phyloP scores from a whole-genome alignment of 2,113 vertebrate species.

The Mixornis gularis region DNA sequence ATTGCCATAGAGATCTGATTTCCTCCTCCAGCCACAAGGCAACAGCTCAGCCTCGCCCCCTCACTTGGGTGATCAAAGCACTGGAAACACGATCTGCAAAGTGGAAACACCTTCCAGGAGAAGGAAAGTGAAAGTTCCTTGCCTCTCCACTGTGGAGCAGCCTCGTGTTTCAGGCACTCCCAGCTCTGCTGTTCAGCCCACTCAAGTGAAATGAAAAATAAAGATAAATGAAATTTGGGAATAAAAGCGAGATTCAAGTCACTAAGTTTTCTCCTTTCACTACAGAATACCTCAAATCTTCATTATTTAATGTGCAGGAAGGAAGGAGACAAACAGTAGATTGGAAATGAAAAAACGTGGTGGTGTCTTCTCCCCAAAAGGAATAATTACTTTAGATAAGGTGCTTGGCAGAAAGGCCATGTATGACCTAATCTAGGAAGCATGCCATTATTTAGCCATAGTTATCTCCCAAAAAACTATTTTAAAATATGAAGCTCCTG shows the following conservation, averaged over 20 bases:
- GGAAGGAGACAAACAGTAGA: background rate
- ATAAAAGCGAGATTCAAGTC: background rate
- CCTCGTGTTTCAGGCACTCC: background rate
- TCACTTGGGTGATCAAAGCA: background rate
- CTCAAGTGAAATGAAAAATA: background rate
- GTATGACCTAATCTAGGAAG: background rate
- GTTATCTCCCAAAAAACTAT: background rate
- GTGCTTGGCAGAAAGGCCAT: background rate
- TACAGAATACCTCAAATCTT: background rate
- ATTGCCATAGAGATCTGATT: background rate
- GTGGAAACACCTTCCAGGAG: background rate
- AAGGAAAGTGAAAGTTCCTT: background rate
- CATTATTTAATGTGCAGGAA: background rate
- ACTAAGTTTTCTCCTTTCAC: background rate
- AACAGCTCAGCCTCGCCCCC: background rate
- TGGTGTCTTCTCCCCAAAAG: background rate
- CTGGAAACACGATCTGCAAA: background rate
- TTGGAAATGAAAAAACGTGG: background rate
- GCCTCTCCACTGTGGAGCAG: background rate
- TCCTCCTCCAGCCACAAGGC: background rate
- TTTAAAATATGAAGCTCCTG: background rate
- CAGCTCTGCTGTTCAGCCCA: background rate
- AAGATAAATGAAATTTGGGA: background rate
- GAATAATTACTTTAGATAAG: slow-evolving; percentile 1
- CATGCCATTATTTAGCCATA: background rate